phyloP scores from a whole-genome alignment of 2,797 vertebrate genomes.

The Nannoperca obscura region DNA sequence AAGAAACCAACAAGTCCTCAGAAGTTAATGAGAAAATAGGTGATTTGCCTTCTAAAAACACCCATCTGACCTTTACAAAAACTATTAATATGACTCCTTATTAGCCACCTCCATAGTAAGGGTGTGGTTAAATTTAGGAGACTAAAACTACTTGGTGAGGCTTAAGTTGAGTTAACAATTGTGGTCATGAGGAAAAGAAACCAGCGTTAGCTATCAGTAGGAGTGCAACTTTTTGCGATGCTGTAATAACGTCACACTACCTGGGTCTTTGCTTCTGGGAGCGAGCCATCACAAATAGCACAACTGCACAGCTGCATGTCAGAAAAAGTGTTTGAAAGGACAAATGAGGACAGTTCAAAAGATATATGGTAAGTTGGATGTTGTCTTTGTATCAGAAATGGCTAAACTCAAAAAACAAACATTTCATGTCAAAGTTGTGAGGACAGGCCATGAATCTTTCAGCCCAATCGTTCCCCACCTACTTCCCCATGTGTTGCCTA shows the following conservation, averaged over 20 bases:
- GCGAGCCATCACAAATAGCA: neutral
- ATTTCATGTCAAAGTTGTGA: neutral
- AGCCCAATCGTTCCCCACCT: slow-evolving; percentile 5
- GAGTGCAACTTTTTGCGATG: neutral
- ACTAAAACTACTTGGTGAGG: neutral
- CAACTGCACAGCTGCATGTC: neutral
- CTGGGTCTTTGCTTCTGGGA: neutral
- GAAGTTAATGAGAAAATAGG: neutral
- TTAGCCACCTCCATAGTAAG: too few relatives aligned
- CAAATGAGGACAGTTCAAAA: neutral
- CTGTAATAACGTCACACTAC: neutral
- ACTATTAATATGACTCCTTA: neutral
- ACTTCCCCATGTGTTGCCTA: slow-evolving; percentile 17
- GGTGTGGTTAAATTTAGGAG: neutral
- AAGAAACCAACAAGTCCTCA: neutral
- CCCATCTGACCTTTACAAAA: neutral
- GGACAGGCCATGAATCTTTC: neutral
- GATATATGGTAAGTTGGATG: neutral
- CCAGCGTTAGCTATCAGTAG: neutral
- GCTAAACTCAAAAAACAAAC: neutral
- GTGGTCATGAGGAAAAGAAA: neutral
- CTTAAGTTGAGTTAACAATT: neutral
- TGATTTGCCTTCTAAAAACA: neutral
- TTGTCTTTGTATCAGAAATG: neutral
- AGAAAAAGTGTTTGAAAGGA: neutral